Evolutionary conservation across 1,140 invertebrate species (phyloP).

Genomic region (Drosophila sulfurigaster): DNA sequence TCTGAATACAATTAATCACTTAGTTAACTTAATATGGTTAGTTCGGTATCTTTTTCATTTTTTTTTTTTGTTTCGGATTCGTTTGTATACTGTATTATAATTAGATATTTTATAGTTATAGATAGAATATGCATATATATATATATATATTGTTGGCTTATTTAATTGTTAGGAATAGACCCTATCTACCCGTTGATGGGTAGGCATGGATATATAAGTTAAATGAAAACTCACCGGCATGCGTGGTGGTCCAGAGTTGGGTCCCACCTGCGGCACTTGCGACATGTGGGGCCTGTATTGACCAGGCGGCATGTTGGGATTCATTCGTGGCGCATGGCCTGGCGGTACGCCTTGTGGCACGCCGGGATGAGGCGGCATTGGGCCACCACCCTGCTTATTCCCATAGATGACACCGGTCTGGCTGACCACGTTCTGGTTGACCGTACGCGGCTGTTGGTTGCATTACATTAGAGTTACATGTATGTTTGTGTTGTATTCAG

Average conservation of each 20-base stretch:
- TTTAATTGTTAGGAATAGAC: constrained; percentile 83
- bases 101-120: constrained; percentile 39
- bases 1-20: constrained; percentile 80
- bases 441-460: constrained; percentile 85
- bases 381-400: constrained; percentile 39
- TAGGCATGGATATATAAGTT: too few relatives aligned
- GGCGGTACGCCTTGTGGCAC: constrained; percentile 82
- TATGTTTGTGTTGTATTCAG: background rate
- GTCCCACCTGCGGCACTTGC: constrained; percentile 84
- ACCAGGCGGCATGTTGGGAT: constrained; percentile 79
- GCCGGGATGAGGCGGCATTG: constrained; percentile 85
- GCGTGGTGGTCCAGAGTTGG: constrained; percentile 79
- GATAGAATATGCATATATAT: constrained; percentile 13
- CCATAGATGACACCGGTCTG: constrained; percentile 86
- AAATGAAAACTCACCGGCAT: constrained; percentile 77
- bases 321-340: constrained; percentile 88
- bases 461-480: constrained; percentile 35
- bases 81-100: constrained; percentile 40
- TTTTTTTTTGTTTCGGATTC: constrained; percentile 7
- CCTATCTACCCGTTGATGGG: constrained; percentile 83
- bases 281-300: constrained; percentile 85
- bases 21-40: constrained; percentile 76
- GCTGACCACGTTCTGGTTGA: constrained; percentile 85
- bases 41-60: constrained; percentile 36
- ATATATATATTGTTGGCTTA: constrained; percentile 24